Percentiles rank a stretch among this genome's conserved stretches.
Conservation (phyloP, 2,797 vertebrate genomes). For the Sebastes itinus region DNA sequence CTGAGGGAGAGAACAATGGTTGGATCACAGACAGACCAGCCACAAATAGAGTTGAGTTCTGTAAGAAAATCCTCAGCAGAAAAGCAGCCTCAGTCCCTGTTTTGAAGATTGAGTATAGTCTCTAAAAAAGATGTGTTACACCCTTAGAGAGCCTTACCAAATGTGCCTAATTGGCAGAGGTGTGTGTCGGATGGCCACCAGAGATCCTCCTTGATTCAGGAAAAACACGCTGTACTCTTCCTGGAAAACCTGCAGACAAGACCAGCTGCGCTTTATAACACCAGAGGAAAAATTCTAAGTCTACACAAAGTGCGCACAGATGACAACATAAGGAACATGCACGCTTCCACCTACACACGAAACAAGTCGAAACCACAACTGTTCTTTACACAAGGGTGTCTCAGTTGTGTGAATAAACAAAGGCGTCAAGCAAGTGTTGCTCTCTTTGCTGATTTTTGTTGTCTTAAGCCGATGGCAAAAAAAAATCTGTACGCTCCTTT, state of each 20-base stretch:
- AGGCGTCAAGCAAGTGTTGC: conserved; percentile 10
- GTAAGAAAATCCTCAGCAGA: conserved; percentile 42
- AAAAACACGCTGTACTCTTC: conserved; percentile 94
- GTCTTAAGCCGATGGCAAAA: conserved; percentile 28
- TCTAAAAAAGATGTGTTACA: conserved; percentile 35
- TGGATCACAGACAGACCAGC: conserved; percentile 54
- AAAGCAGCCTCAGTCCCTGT: conserved; percentile 27
- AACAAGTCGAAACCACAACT: conserved; percentile 19
- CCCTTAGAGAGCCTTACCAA: conserved; percentile 84
- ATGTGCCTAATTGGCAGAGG: conserved; percentile 93
- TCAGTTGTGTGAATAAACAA: conserved; percentile 32
- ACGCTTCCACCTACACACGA: not conserved
- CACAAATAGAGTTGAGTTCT: conserved; percentile 60
- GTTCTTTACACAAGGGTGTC: conserved; percentile 15
- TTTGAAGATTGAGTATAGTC: conserved; percentile 54
- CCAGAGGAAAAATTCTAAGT: not conserved
- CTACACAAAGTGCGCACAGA: not conserved
- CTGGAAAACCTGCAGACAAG: conserved; percentile 88
- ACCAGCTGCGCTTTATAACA: conserved; percentile 30
- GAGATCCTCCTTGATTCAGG: conserved; percentile 93
- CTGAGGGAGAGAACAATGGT: conserved; percentile 77
- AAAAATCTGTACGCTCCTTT: conserved; percentile 34
- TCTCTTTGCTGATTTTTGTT: conserved; percentile 32
- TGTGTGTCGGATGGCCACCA: conserved; percentile 94
- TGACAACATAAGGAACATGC: conserved; percentile 8